Base-by-base conservation (phyloP, 1,140 invertebrate species). In the Lordiphosa stackelbergi region DNA sequence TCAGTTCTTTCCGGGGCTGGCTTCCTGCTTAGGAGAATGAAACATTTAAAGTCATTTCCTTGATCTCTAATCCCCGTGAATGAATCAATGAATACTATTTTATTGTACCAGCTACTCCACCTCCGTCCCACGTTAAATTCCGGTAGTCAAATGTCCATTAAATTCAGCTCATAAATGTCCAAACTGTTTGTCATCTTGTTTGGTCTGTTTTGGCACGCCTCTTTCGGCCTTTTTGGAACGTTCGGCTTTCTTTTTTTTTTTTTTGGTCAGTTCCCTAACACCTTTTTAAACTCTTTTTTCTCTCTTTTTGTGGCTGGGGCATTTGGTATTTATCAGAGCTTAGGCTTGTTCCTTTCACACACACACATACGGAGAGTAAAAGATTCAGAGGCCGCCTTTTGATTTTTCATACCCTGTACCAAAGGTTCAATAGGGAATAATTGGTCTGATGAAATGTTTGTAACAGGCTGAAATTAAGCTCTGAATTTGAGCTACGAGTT, bases 61-160 rank as follows among this genome's bases (percentile, higher is more conserved):
- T 9, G n/a, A 16, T 4, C 6, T 24, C n/a, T 43, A 36, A 16
- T 35, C 37, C 40, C 37, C 46, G 42, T 46, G n/a, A 46, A 46
- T 46, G 43, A 34, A 66, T 66, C 45, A 53, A 66, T 59, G 54
- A 63, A 66, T 66, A 46, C 62, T 51, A 37, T 28, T 24, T 10
- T n/a, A 28, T 59, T 38, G 8, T 40, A 31, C 9, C 5, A 10
- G 31, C 16, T 19, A 28, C 24, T 45, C 40, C 16, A 28, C 24
- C 43, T 47, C 34, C 52, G 58, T 68, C 63, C 54, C 64, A 68
- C 64, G 64, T 56, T 86, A 66, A 86, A 86, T 86, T 86, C 85
- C 85, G 63, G 85, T 86, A 86, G 85, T 86, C 85, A 83, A 85
- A 86, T 86, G 75, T 85, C 65, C 85, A 86, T 85, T 85, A 85